Conservation (phyloP, 2,113 vertebrate species). For the Bettongia penicillata region DNA sequence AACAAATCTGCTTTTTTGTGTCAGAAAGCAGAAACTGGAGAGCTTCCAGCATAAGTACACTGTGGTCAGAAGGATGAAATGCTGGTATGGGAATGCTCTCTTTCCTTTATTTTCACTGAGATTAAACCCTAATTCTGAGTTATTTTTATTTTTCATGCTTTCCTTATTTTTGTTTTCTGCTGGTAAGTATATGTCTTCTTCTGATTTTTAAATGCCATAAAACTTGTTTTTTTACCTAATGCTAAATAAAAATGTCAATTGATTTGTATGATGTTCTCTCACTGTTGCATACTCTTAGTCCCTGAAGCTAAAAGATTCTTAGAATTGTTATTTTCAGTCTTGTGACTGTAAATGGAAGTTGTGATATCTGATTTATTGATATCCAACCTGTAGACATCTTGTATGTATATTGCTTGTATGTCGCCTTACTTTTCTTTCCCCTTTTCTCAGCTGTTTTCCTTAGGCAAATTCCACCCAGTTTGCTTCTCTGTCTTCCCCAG, state of each 20-base stretch:
- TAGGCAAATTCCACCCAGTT: background rate
- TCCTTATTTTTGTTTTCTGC: slow-evolving; percentile 80
- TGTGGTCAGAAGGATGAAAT: slow-evolving; percentile 53
- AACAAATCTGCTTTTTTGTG: slow-evolving; percentile 21
- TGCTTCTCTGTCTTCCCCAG: background rate
- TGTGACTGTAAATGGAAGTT: background rate
- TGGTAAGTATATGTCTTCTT: slow-evolving; percentile 83
- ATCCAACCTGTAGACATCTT: background rate
- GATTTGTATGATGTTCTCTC: background rate
- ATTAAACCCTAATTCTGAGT: slow-evolving; percentile 77
- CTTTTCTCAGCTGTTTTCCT: background rate
- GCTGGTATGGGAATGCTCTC: background rate
- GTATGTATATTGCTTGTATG: background rate
- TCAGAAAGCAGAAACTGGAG: slow-evolving; percentile 48
- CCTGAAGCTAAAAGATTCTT: slow-evolving; percentile 1
- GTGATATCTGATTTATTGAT: background rate
- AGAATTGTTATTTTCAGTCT: slow-evolving; percentile 6
- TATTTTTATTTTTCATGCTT: slow-evolving; percentile 82
- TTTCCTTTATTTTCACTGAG: slow-evolving; percentile 57
- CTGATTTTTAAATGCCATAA: slow-evolving; percentile 54
- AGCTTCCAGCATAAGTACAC: slow-evolving; percentile 42
- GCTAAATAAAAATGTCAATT: background rate
- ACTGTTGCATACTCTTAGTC: background rate
- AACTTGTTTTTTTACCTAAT: slow-evolving; percentile 10
- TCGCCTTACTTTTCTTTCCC: background rate